These are phyloP conservation scores for Chrysomallon squamiferum DNA, from an alignment of 1,140 invertebrate species.

Conservation along the genomic window DNA sequence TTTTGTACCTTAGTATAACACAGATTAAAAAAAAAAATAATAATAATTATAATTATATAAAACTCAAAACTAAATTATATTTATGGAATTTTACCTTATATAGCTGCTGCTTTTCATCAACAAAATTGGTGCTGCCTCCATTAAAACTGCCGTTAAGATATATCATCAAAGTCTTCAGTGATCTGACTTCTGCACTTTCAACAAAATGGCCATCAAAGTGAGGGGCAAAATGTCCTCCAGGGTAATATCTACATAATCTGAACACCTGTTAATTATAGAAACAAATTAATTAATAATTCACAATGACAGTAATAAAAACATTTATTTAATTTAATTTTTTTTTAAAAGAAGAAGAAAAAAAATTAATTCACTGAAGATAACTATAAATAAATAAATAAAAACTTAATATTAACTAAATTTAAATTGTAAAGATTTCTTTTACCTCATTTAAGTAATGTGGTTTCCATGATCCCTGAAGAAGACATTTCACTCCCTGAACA, in stretches of 20 bases:
- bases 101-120: slow-evolving; percentile 32
- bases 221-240: slow-evolving; percentile 41
- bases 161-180: slow-evolving; percentile 42
- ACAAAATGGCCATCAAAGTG: slow-evolving; percentile 47
- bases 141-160: slow-evolving; percentile 42
- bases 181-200: slow-evolving; percentile 17
- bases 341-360: background rate
- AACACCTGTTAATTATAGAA: slow-evolving; percentile 26
- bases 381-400: background rate
- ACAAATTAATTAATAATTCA: background rate
- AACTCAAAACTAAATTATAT: too few species aligned
- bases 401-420: background rate
- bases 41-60: too few species aligned
- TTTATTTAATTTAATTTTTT: background rate
- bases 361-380: background rate
- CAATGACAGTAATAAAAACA: background rate
- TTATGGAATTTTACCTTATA: slow-evolving; percentile 33
- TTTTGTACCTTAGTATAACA: too few species aligned
- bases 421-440: slow-evolving; percentile 5
- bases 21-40: too few species aligned
- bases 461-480: slow-evolving; percentile 35
- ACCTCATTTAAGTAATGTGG: slow-evolving; percentile 30
- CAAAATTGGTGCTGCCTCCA: slow-evolving; percentile 47
- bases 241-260: slow-evolving; percentile 33
- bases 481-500: slow-evolving; percentile 31